These are phyloP conservation scores for Stictonetta naevosa DNA, from an alignment of 2,113 vertebrate species.

Conservation along the genomic window DNA sequence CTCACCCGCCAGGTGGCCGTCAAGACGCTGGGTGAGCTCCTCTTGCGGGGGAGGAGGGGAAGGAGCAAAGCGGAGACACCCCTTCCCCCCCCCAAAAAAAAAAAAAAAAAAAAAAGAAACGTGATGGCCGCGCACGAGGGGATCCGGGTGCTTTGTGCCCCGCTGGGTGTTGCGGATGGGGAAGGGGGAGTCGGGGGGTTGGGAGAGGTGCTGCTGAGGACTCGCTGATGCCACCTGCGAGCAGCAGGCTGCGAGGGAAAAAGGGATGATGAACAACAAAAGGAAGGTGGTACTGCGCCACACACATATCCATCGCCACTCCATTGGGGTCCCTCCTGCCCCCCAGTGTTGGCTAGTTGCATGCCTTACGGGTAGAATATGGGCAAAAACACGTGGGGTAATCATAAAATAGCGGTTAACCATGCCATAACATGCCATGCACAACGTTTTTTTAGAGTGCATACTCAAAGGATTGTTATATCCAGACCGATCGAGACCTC, in stretches of 20 bases:
- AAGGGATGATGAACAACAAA: no score
- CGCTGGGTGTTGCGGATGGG: not conserved
- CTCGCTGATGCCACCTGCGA: slow-evolving; percentile 40
- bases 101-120: no score
- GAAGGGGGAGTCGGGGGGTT: not conserved
- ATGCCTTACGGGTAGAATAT: not conserved
- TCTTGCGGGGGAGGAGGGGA: not conserved
- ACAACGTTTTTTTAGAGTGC: not conserved
- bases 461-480: not conserved
- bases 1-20: slow-evolving; percentile 96
- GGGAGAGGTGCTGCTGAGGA: not conserved
- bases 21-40: slow-evolving; percentile 90
- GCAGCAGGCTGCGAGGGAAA: not conserved
- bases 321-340: no score
- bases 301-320: no score
- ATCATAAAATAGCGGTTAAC: not conserved
- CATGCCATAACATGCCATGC: not conserved
- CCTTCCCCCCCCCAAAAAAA: no score
- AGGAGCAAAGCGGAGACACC: no score
- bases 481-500: not conserved
- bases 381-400: not conserved
- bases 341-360: no score
- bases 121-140: no score
- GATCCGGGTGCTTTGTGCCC: no score
- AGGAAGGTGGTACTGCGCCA: no score